A percentile compares a stretch with the other conserved stretches of the same genome.
Conservation (phyloP, 2,797 vertebrate species). For the Cossypha caffra region DNA sequence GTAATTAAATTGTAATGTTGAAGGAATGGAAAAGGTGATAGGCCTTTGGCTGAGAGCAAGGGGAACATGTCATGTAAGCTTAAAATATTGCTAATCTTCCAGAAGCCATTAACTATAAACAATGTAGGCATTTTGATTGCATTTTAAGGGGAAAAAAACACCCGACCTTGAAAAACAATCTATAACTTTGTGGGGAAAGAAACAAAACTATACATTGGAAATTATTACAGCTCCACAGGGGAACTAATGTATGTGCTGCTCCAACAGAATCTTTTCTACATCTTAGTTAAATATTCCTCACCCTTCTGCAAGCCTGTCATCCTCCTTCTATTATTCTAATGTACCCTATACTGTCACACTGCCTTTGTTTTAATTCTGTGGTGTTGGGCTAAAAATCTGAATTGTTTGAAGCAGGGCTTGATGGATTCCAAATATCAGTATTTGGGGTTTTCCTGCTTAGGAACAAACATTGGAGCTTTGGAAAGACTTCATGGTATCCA, state of each 20-base stretch:
- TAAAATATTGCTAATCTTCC: not conserved
- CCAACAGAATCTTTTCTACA: not conserved
- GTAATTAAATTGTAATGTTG: not conserved
- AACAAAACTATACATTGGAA: not conserved
- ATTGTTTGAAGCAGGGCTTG: not conserved
- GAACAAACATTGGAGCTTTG: not conserved
- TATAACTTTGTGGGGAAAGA: not conserved
- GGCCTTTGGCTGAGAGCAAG: not conserved
- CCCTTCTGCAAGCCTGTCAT: not conserved
- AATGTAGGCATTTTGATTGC: not conserved
- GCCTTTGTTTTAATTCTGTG: not conserved
- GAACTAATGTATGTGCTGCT: not conserved
- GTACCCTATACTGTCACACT: not conserved
- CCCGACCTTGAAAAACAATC: not conserved
- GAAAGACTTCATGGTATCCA: not conserved
- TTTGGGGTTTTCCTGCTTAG: not conserved
- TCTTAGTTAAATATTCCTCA: not conserved
- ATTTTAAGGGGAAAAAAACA: not conserved
- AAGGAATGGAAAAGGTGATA: not conserved
- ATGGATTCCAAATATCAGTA: fast-evolving
- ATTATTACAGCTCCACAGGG: not conserved
- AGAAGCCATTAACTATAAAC: not conserved
- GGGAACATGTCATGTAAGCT: not conserved
- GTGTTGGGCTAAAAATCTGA: not conserved
- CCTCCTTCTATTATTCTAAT: not conserved